phyloP scores from a whole-genome alignment of 1,140 invertebrate species.

The Neodiprion fabricii region DNA sequence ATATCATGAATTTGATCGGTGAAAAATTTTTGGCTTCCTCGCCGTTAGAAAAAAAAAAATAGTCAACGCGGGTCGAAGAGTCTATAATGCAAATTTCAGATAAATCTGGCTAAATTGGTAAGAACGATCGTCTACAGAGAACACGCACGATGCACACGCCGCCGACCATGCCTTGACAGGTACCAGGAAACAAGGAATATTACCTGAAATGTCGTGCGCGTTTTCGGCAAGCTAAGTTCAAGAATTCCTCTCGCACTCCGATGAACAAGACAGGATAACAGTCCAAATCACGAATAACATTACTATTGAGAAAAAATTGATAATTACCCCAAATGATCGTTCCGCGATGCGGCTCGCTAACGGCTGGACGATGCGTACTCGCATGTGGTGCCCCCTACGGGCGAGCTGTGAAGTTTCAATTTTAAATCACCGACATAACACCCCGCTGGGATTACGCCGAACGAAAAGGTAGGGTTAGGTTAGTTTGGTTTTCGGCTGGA shows the following conservation, averaged over 20 bases:
- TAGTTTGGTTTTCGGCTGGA: too few relatives aligned
- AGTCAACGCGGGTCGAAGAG: too few relatives aligned
- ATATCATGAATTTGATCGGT: too few relatives aligned
- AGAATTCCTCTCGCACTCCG: neutral
- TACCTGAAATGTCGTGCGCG: neutral
- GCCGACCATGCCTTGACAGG: slow-evolving; percentile 3
- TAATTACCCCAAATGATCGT: neutral
- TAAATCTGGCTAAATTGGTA: too few relatives aligned
- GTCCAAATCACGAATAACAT: neutral
- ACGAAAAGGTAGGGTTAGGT: too few relatives aligned
- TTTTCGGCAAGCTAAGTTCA: neutral
- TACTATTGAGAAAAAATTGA: neutral
- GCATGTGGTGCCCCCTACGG: neutral
- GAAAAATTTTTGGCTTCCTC: too few relatives aligned
- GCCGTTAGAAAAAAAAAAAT: too few relatives aligned
- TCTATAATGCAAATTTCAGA: too few relatives aligned
- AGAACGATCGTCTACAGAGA: too few relatives aligned
- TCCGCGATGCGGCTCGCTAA: neutral
- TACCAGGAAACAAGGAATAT: neutral
- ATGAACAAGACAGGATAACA: neutral
- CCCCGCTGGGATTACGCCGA: too few relatives aligned
- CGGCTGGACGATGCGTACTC: neutral
- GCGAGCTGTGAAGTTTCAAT: neutral
- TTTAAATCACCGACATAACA: neutral
- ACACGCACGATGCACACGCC: neutral